Conservation (phyloP, 1,140 invertebrate genomes). For the Eciton burchellii region DNA sequence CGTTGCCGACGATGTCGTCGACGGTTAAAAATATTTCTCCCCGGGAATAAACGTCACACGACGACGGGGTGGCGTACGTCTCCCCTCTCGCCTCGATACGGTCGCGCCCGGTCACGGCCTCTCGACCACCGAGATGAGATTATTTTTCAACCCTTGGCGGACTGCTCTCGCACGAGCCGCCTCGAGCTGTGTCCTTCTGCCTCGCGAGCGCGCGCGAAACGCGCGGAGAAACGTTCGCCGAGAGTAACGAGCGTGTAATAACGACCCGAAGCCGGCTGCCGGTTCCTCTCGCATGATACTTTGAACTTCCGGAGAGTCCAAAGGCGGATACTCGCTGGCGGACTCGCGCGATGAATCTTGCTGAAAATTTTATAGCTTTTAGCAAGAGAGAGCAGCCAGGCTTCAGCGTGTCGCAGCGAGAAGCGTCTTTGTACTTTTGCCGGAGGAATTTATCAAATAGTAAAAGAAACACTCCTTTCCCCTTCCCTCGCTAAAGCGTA, state of each 20-base stretch:
- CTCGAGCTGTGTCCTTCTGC: background rate
- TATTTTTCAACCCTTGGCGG: conserved; percentile 54
- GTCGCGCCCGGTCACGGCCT: conserved; percentile 33
- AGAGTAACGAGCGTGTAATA: conserved; percentile 42
- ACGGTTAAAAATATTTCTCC: conserved; percentile 69
- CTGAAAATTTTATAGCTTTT: background rate
- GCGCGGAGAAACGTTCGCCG: conserved; percentile 14
- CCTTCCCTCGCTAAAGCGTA: background rate
- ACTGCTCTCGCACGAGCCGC: too few relatives aligned
- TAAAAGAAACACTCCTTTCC: background rate
- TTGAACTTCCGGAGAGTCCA: background rate
- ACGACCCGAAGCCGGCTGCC: conserved; percentile 2
- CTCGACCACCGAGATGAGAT: conserved; percentile 56
- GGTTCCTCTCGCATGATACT: conserved; percentile 12
- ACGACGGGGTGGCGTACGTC: background rate
- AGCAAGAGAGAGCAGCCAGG: too few relatives aligned
- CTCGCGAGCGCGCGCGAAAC: background rate
- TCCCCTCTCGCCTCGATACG: background rate
- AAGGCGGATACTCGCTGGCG: background rate
- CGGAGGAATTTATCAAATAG: too few relatives aligned
- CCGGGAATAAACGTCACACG: conserved; percentile 59
- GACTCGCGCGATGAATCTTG: background rate
- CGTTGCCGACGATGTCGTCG: conserved; percentile 38
- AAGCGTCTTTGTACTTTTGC: too few relatives aligned
- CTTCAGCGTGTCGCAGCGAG: too few relatives aligned